A percentile compares a stretch with the other conserved stretches of the same genome.
Evolutionary conservation across 1,140 invertebrate species (phyloP).

Genomic region (Bombus ignitus): DNA sequence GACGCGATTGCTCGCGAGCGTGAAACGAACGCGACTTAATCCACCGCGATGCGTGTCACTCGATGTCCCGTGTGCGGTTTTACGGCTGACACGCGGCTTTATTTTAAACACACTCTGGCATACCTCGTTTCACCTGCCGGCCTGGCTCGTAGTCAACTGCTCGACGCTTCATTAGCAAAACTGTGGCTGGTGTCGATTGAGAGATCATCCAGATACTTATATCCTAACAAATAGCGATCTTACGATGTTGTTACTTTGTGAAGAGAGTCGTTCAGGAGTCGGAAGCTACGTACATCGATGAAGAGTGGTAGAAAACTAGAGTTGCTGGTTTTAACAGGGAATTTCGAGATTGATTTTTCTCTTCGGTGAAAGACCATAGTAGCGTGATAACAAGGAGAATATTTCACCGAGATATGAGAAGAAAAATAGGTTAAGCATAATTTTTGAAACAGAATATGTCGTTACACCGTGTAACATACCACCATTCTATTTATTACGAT

Average conservation of each 20-base stretch:
- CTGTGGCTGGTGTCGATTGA: no score
- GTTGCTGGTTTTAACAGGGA: neutral
- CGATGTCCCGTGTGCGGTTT: conserved; percentile 55
- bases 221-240: neutral
- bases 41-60: conserved; percentile 60
- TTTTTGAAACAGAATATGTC: no score
- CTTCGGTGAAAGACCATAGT: no score
- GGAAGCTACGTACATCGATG: no score
- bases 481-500: no score
- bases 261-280: neutral
- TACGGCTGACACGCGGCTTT: conserved; percentile 55
- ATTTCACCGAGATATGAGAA: no score
- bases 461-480: no score
- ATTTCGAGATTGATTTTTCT: no score
- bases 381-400: no score
- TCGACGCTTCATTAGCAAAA: neutral
- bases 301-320: neutral
- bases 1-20: conserved; percentile 28
- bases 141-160: neutral
- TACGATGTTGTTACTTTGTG: neutral
- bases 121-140: neutral
- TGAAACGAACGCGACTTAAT: conserved; percentile 63
- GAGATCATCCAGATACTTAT: neutral
- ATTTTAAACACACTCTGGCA: conserved; percentile 49
- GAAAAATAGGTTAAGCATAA: no score